Conservation (phyloP, 1,140 invertebrate species). For the Lordiphosa mommai region DNA sequence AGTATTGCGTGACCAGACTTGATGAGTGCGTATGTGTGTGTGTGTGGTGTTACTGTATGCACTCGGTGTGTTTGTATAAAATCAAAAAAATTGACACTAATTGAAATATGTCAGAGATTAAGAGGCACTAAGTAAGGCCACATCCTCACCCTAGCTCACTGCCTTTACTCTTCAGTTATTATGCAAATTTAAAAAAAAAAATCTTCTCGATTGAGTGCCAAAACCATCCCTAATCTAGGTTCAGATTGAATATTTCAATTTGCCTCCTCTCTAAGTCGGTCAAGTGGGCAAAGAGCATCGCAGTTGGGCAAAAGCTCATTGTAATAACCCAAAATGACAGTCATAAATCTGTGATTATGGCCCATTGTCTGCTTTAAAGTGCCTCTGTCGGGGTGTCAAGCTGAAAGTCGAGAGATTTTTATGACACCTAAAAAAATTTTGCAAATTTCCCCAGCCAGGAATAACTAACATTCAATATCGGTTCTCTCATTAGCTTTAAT, state of each 20-base stretch:
- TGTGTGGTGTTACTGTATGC: slow-evolving; percentile 7
- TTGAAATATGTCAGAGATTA: slow-evolving; percentile 70
- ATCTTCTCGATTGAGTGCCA: slow-evolving; percentile 61
- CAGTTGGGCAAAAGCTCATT: slow-evolving; percentile 11
- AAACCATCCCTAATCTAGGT: neutral
- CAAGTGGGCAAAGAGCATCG: slow-evolving; percentile 18
- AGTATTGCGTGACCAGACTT: slow-evolving; percentile 60
- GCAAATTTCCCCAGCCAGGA: neutral
- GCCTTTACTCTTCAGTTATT: slow-evolving; percentile 12
- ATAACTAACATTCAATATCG: slow-evolving; percentile 13
- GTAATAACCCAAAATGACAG: slow-evolving; percentile 30
- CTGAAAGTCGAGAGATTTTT: neutral
- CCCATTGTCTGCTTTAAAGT: slow-evolving; percentile 9
- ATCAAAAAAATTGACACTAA: slow-evolving; percentile 71
- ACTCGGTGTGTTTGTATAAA: slow-evolving; percentile 39
- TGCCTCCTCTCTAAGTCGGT: slow-evolving; percentile 22
- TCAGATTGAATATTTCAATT: slow-evolving; percentile 41
- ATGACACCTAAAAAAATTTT: neutral
- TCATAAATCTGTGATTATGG: slow-evolving; percentile 65
- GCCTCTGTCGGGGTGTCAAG: too few species aligned
- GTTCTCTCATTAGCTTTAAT: slow-evolving; percentile 41
- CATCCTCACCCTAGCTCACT: too few species aligned
- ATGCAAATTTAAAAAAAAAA: slow-evolving; percentile 73
- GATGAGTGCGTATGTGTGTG: slow-evolving; percentile 30
- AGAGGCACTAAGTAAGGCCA: slow-evolving; percentile 41